Evolutionary conservation across 2,888 invertebrate genomes (phyloP).

Genomic region (Heteromyza rotundicornis): DNA sequence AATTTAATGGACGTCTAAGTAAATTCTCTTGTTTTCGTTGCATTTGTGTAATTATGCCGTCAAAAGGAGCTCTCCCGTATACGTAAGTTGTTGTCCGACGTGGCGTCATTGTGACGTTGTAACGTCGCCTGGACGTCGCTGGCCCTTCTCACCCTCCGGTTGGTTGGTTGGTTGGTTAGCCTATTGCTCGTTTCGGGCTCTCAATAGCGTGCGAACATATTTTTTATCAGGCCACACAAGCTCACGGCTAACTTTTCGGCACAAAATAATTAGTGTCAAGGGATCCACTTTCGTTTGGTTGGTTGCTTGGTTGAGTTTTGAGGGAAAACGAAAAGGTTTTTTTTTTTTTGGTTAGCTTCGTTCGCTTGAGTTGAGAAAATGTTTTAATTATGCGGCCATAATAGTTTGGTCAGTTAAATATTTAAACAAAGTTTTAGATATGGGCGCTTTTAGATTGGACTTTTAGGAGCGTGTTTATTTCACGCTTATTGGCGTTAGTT

Average conservation of each 20-base stretch:
- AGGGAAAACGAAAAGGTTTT: background rate
- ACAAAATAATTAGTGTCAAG: slow-evolving; percentile 13
- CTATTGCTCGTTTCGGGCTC: background rate
- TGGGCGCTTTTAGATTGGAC: background rate
- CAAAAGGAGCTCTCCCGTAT: no score
- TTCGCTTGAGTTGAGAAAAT: background rate
- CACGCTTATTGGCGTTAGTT: background rate
- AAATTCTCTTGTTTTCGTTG: slow-evolving; percentile 5
- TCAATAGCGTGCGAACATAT: background rate
- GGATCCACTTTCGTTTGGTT: background rate
- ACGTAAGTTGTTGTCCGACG: no score
- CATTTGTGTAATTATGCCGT: slow-evolving; percentile 2
- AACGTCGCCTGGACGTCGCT: background rate
- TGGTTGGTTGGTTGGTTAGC: no score
- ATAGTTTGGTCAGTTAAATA: slow-evolving; percentile 6
- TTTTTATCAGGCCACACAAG: background rate
- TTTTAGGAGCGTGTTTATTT: background rate
- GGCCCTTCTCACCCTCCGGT: no score
- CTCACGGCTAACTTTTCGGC: background rate
- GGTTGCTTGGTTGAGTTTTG: background rate
- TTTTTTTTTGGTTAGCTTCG: background rate
- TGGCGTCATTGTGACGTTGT: background rate
- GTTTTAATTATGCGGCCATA: slow-evolving; percentile 1
- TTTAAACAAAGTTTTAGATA: background rate
- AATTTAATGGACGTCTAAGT: slow-evolving; percentile 11